Evolutionary conservation across 2,797 vertebrate genomes (phyloP), one percentile per base, ranked within the genome.

Genomic region (Gymnoscopelus braueri): DNA sequence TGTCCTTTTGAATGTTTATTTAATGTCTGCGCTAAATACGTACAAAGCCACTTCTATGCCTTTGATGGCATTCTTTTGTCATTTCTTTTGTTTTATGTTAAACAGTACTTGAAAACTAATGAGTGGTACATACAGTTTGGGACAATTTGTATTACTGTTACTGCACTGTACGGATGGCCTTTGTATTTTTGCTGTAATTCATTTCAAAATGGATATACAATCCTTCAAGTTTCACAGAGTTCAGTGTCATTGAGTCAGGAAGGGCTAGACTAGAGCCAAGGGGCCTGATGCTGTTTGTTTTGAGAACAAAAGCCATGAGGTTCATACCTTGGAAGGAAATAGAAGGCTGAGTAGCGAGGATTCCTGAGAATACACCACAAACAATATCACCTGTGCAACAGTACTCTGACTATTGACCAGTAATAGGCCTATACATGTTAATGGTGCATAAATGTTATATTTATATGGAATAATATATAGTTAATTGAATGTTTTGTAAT

Each of bases 31-130:
- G 11, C 51, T 55, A 68, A 52, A 52, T 60, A 48, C 39, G 15
- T 57, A 52, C 35, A 32, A 51, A 78, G 71, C 65, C 74, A 70
- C 67, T 44, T 69, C n/a, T 56, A 67, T 71, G 70, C 78, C 76
- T 80, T 74, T 26, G 53, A 7, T 24, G 26, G 1, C 14, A 29
- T 50, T 29, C 3, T 57, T 29, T 15, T 35, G 57, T 2, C 1
- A 4, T 15, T 0, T 8, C 61, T 59, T 55, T 19, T 63, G 13
- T 9, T 19, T 71, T 14, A 60, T 13, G 67, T 64, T 67, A 58
- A 66, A 60, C 44, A 75, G 12, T 80, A 83, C 82, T 87, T 88
- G 72, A 85, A 75, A 76, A 15, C 19, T 19, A 19, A 3, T 48
- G 24, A 71, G 60, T 24, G 74, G 80, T 75, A 67, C 65, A 12